phyloP scores from a whole-genome alignment of 2,113 vertebrate species.

The human (Homo sapiens) region DNA sequence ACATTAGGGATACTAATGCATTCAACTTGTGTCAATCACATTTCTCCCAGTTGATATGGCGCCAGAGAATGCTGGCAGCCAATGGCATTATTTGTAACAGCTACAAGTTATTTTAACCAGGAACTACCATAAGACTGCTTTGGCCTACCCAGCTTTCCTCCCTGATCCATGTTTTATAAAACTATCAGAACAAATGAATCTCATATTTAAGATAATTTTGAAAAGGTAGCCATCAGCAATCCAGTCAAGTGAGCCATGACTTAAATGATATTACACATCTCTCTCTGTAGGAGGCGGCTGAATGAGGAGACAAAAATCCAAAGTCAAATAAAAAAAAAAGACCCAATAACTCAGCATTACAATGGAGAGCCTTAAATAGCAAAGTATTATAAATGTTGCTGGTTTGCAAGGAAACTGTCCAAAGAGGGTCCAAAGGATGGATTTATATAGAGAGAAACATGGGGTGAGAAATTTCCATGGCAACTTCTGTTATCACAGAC shows the following conservation, averaged over 20 bases:
- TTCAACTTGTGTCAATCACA: neutral
- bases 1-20: neutral
- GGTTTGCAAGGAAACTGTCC: conserved; percentile 33
- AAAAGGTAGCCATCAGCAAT: neutral
- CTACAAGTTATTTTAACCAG: neutral
- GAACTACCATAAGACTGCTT: neutral
- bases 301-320: neutral
- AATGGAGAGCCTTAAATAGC: neutral
- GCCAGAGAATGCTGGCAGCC: neutral
- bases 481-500: neutral
- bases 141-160: neutral
- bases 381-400: neutral
- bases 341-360: neutral
- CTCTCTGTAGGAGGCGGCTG: neutral
- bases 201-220: neutral
- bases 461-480: neutral
- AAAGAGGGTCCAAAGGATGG: neutral
- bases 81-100: neutral
- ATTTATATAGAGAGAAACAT: neutral
- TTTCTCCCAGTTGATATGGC: neutral
- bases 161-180: neutral
- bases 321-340: neutral
- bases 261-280: neutral
- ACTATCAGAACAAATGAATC: neutral
- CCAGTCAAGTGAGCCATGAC: neutral